Percentiles rank a stretch among this genome's conserved stretches.
Conservation (phyloP, 2,888 invertebrate species). For the Limnephilus auricula region DNA sequence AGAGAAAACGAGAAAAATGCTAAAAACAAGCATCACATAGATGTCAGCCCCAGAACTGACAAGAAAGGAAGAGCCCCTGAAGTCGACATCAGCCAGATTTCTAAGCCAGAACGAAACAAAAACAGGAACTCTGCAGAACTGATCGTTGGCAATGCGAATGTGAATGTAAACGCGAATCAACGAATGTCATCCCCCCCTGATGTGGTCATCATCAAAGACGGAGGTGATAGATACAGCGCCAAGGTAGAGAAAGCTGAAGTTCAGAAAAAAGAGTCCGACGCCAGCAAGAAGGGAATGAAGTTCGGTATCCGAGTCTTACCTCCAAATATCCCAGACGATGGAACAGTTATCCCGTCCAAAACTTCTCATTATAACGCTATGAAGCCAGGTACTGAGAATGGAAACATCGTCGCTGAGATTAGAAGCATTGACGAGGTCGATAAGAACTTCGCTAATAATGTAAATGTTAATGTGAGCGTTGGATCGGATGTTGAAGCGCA, state of each 20-base stretch:
- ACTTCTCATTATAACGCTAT: slow-evolving; percentile 74
- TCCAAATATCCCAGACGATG: slow-evolving; percentile 77
- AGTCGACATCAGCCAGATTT: slow-evolving; percentile 66
- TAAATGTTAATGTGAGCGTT: background rate
- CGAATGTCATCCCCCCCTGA: slow-evolving; percentile 62
- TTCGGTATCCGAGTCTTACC: slow-evolving; percentile 84
- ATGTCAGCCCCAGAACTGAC: slow-evolving; percentile 69
- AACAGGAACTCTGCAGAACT: slow-evolving; percentile 72
- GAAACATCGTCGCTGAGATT: slow-evolving; percentile 69
- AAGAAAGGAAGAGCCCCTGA: slow-evolving; percentile 25
- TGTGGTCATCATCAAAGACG: slow-evolving; percentile 65
- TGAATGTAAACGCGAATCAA: slow-evolving; percentile 17
- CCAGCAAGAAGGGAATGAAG: slow-evolving; percentile 79
- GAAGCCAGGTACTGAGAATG: slow-evolving; percentile 71
- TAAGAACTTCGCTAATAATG: slow-evolving; percentile 68
- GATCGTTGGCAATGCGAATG: background rate
- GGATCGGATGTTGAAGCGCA: slow-evolving; percentile 67
- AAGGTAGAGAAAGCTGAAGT: slow-evolving; percentile 75
- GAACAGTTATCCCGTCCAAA: slow-evolving; percentile 72
- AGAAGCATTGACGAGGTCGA: slow-evolving; percentile 75
- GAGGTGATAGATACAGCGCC: slow-evolving; percentile 65
- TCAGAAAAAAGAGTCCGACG: slow-evolving; percentile 78
- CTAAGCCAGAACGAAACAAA: slow-evolving; percentile 74
- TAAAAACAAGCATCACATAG: slow-evolving; percentile 68
- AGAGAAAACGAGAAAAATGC: slow-evolving; percentile 77